Base-by-base conservation (phyloP, 2,888 invertebrate genomes). In the Agrilus cyanescens region DNA sequence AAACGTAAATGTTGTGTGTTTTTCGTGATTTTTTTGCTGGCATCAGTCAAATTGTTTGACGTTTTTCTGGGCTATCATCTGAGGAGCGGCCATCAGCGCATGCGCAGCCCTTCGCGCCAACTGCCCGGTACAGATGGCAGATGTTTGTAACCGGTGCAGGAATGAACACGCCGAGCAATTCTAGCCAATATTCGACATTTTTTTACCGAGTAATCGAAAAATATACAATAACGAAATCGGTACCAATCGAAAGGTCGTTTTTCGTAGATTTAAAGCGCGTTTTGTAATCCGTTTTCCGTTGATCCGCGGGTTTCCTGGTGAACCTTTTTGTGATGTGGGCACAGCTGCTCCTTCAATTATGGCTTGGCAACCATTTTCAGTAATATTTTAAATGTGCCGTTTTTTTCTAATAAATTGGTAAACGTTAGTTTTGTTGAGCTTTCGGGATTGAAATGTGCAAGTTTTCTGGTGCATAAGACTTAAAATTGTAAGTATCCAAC, bases 121-220 rank as follows among this genome's bases (percentile, higher is more conserved):
- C 55, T 61, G 64, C 63, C 62, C 60, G 65, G 63, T 63, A 63
- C 66, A 66, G 65, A 66, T 67, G 65, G 67, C 66, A 67, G 66
- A 68, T 68, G 68, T 67, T 68, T 65, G 64, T 65, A 65, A 64
- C 61, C 58, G 54, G 53, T 50, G 55, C 52, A 50, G 51, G 55
- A 54, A 55, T 57, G 58, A 54, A 55, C 58, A 59, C 58, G 60
- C 58, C 53, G 55, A 52, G 53, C 52, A 53, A 56, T 54, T 54
- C 50, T 49, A 48, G 54, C 50, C 51, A 53, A 54, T 55, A 25
- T 60, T 50, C 42, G 43, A 29, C 45, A 50, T 51, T 55, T 53
- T 54, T 56, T 54, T 51, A 37, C 44, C 38, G 40, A 43, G 38
- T 40, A 32, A 34, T 39, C 40, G 33, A 13, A 36, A 37, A 29